These are phyloP conservation scores for Achlya flavicornis DNA, from an alignment of 2,888 invertebrate species.

Conservation along the genomic window DNA sequence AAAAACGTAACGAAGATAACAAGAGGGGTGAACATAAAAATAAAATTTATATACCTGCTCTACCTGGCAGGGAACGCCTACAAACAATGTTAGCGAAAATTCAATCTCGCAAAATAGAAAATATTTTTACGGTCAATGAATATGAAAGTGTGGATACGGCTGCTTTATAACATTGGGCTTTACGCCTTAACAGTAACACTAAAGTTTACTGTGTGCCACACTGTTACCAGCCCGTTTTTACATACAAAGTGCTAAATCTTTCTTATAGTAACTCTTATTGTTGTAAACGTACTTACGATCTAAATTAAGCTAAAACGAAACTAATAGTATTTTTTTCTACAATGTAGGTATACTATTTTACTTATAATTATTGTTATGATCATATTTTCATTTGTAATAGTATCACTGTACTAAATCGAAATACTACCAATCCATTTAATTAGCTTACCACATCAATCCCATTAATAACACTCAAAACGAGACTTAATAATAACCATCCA, in stretches of 20 bases:
- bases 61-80: slow-evolving; percentile 66
- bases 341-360: no score
- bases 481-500: no score
- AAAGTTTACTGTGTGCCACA: slow-evolving; percentile 31
- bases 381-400: no score
- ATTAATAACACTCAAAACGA: no score
- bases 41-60: slow-evolving; percentile 56
- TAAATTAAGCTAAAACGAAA: no score
- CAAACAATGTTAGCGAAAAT: slow-evolving; percentile 77
- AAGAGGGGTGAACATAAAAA: slow-evolving; percentile 52
- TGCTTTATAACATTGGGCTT: slow-evolving; percentile 48
- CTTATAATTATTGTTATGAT: no score
- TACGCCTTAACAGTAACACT: slow-evolving; percentile 40
- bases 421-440: no score
- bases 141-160: slow-evolving; percentile 72
- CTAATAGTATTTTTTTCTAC: no score
- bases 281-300: no score
- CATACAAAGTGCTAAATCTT: neutral
- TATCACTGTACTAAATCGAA: no score
- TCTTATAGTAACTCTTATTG: neutral
- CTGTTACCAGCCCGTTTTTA: slow-evolving; percentile 15
- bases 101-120: slow-evolving; percentile 80
- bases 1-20: slow-evolving; percentile 43
- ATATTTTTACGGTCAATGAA: slow-evolving; percentile 81
- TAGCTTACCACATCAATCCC: no score